Percentiles rank a stretch among this genome's conserved stretches.
Conservation (phyloP, 1,140 invertebrate species). For the Tribolium madens region DNA sequence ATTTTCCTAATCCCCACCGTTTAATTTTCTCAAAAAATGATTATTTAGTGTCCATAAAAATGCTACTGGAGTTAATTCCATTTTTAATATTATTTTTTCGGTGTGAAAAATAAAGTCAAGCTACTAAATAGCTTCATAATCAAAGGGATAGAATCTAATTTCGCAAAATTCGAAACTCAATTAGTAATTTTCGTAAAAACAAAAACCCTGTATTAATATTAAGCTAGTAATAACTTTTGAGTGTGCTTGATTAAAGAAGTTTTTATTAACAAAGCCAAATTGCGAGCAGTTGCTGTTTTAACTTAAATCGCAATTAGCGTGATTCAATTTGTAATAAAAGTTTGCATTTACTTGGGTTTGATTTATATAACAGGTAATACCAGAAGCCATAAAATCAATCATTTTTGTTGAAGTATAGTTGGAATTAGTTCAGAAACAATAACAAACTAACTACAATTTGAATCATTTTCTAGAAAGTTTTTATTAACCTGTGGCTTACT, state of each 20-base stretch:
- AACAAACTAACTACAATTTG: no score
- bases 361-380: no score
- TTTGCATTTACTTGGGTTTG: background rate
- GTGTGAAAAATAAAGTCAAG: background rate
- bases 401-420: no score
- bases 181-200: background rate
- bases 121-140: no score
- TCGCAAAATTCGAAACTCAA: no score
- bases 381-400: no score
- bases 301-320: background rate
- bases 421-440: no score
- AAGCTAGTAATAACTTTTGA: background rate
- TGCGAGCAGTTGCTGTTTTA: background rate
- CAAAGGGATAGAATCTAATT: no score
- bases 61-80: background rate
- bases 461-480: no score
- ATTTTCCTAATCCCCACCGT: background rate
- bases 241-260: background rate
- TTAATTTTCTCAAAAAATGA: background rate
- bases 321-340: background rate
- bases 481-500: no score
- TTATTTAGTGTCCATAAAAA: background rate
- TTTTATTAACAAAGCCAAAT: background rate
- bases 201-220: background rate
- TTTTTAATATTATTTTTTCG: background rate